These are phyloP conservation scores for Hemithea aestivaria DNA, from an alignment of 2,888 invertebrate species.

Conservation along the genomic window DNA sequence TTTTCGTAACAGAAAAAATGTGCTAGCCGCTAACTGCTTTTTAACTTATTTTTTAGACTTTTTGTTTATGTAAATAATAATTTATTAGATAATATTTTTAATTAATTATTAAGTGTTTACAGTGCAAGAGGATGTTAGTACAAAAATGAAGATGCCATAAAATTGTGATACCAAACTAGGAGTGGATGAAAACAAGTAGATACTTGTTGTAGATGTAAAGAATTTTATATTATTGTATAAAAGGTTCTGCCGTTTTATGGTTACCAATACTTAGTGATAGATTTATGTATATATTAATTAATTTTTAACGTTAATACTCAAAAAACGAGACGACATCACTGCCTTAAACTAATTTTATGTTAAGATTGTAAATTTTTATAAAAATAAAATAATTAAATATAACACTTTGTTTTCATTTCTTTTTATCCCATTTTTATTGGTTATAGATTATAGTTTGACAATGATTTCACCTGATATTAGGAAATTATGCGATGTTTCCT, in stretches of 20 bases:
- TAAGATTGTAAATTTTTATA: slow-evolving; percentile 54
- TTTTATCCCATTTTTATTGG: no score
- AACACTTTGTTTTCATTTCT: background rate
- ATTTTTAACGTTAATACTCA: slow-evolving; percentile 63
- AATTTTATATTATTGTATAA: slow-evolving; percentile 27
- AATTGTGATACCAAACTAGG: slow-evolving; percentile 71
- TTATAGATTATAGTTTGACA: no score
- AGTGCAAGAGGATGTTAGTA: slow-evolving; percentile 22
- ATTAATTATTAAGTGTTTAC: slow-evolving; percentile 6
- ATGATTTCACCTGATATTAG: no score
- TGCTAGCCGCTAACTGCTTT: no score
- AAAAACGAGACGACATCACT: slow-evolving; percentile 58
- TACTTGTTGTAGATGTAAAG: slow-evolving; percentile 31
- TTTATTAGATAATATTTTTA: slow-evolving; percentile 4
- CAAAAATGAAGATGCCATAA: slow-evolving; percentile 54
- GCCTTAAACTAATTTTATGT: slow-evolving; percentile 68
- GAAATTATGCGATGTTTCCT: no score
- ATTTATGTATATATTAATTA: slow-evolving; percentile 37
- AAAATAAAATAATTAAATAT: slow-evolving; percentile 36
- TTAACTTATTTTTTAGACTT: background rate
- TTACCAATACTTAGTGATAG: slow-evolving; percentile 51
- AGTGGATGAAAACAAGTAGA: slow-evolving; percentile 23
- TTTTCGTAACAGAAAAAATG: no score
- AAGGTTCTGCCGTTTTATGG: slow-evolving; percentile 30
- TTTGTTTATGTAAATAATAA: background rate